Base-by-base conservation (phyloP, 2,888 invertebrate genomes). In the Dichetophora obliterata region DNA sequence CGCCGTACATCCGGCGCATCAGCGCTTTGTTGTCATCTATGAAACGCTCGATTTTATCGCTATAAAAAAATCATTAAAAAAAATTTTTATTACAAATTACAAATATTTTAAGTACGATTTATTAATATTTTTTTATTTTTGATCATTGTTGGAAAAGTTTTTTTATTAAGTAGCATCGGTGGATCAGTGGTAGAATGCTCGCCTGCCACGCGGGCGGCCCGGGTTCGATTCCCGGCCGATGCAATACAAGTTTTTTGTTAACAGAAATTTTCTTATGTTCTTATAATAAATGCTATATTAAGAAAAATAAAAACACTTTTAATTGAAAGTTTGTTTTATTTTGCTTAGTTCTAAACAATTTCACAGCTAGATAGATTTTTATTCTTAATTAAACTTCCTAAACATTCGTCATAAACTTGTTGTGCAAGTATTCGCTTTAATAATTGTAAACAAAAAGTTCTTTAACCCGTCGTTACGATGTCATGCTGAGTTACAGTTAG, bases 11-110 rank as follows among this genome's bases (percentile, higher is more conserved):
- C 78, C 97, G 92, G 86, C 95, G 94, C 92, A 97, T 96, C 82
- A 97, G 88, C 75, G 97, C 97, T 89, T 97, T 97, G 89, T 97
- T 97, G 88, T 97, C 96, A 86, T 97, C 97, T 85, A 97, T 97
- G 90, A 97, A 97, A 80, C 92, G 91, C 88, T 97, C 96, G 89
- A 97, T 97, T 87, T 94, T 93, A 81, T 96, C 96, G 90, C 97
- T 97, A 91, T n/a, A 5, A 8, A 37, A 37, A 37, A 37, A 37
- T 37, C 6, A 11, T 43, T 43, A 2, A 11, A 11, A 43, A 43
- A 11, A 43, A 43, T 43, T 43, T 43, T 43, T 54, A 16, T 59
- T 59, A 14, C 3, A 3, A 22, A 59, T 19, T 59, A n/a, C 9
- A 59, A 6, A 59, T 24, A n/a, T n/a, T n/a, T n/a, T n/a, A n/a